phyloP scores from a whole-genome alignment of 2,797 vertebrate species.

The Limosa lapponica region DNA sequence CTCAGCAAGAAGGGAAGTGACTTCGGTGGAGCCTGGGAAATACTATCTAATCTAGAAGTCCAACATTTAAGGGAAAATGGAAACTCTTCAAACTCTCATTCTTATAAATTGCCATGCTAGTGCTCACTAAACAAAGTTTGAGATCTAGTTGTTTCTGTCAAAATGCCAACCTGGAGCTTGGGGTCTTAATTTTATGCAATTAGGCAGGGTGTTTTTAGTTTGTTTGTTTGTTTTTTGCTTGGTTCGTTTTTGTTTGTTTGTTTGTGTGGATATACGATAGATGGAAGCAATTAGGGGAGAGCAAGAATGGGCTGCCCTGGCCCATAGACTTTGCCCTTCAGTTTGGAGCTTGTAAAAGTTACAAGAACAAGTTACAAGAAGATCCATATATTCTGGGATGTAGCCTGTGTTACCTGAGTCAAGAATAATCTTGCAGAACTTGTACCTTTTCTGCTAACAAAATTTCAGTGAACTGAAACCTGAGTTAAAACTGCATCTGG shows the following conservation, averaged over 20 bases:
- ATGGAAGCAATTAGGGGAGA: neutral
- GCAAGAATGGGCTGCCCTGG: neutral
- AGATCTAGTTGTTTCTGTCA: neutral
- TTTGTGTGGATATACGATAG: neutral
- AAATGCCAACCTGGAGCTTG: neutral
- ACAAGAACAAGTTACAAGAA: neutral
- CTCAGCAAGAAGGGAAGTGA: neutral
- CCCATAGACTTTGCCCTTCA: neutral
- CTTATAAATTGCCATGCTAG: neutral
- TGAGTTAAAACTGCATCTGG: neutral
- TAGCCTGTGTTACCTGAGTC: neutral
- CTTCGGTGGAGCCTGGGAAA: neutral
- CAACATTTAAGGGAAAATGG: neutral
- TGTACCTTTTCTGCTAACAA: neutral
- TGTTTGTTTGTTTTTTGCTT: too few relatives aligned
- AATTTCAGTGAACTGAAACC: neutral
- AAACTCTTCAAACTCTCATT: neutral
- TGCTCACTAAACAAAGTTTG: neutral
- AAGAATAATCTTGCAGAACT: neutral
- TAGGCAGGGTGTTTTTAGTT: too few relatives aligned
- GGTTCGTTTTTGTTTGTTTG: rapidly evolving
- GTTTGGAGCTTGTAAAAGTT: neutral
- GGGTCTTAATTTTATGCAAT: neutral
- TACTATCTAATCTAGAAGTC: neutral
- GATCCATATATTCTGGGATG: rapidly evolving